Base-by-base conservation (phyloP, 2,113 vertebrate species). In the Bucco capensis region DNA sequence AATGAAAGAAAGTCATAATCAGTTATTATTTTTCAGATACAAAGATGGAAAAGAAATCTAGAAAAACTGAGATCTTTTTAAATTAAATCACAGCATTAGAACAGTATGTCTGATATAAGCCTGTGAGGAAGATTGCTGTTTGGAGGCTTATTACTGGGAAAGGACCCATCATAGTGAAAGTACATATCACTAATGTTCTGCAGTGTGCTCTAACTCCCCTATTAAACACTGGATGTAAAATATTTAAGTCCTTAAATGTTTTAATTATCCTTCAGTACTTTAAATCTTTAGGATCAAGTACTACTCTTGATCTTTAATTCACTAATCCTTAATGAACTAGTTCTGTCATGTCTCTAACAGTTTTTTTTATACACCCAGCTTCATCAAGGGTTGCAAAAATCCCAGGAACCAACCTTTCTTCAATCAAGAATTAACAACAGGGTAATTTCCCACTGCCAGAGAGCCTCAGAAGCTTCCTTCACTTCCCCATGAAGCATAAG, bases 61-160 rank as follows among this genome's bases (percentile, higher is more conserved):
- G n/a, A 61, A 76, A 77, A 77, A 70, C 0, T 0, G 3, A 61
- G 12, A 19, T 9, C 0, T 44, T 70, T 87, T 2, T 40, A 76
- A 85, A 60, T 31, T 37, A 65, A 75, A 56, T n/a, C 22, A 19
- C 19, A 64, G 5, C 22, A 65, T 18, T 49, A 33, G 6, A 70
- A 46, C 1, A 3, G 16, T 16, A 60, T 17, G 16, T 49, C 17
- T 77, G 44, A 70, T 19, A 3, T 30, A 70, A 71, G 50, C 27
- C 17, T 74, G 2, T 56, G 24, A 89, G 19, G 54, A 57, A 4
- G 22, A 57, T 1, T 35, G 23, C 13, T 61, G 5, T 57, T 79
- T 4, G 1, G 8, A 85, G 25, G 10, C 3, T 87, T 78, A 19
- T 35, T 78, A n/a, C 5, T 49, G 15, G 11, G 17, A 56, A 84